Base-by-base conservation (phyloP, 2,113 vertebrate genomes). In the Mirza zaza region DNA sequence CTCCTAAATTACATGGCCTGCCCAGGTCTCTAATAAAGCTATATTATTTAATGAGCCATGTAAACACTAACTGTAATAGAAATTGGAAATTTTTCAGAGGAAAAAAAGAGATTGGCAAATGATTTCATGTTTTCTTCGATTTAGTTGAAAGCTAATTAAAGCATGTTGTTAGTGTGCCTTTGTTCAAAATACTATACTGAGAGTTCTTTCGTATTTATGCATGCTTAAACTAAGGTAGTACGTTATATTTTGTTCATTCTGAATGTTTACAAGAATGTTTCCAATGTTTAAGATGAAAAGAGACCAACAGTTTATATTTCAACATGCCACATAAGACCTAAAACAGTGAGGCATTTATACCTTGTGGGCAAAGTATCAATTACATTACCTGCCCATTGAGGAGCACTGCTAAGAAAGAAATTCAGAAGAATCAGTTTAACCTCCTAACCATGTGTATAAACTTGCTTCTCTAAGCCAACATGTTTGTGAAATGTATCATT, bases 331-430 rank as follows among this genome's bases (percentile, higher is more conserved):
- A 87, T 83, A 97, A 98, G 98, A 95, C 96, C 77, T 98, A 96
- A 98, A 97, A 97, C 96, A 98, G 92, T 82, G 4, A 6, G 97
- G 96, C 95, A 96, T 90, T 98, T 98, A 89, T 82, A 96, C 97
- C 97, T 98, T 96, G 20, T 83, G 97, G 98, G 96, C 98, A 98
- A 96, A 97, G 79, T 98, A 97, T 98, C 98, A 98, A 97, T 97
- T 98, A 97, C 92, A 98, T 98, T 97, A 97, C 97, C 97, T 98
- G 97, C 98, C 99, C 98, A 98, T 96, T 95, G 94, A 77, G 71
- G 97, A 98, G 95, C 96, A 98, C 90, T 98, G 91, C 85, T 85
- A 92, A 97, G 97, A 97, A 92, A 93, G 92, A 98, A 98, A 98
- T 92, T 97, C 65, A 96, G 82, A 93, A 98, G 80, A 97, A 98